Conservation (phyloP, 2,797 vertebrate genomes). For the Malacoctenus gilli region DNA sequence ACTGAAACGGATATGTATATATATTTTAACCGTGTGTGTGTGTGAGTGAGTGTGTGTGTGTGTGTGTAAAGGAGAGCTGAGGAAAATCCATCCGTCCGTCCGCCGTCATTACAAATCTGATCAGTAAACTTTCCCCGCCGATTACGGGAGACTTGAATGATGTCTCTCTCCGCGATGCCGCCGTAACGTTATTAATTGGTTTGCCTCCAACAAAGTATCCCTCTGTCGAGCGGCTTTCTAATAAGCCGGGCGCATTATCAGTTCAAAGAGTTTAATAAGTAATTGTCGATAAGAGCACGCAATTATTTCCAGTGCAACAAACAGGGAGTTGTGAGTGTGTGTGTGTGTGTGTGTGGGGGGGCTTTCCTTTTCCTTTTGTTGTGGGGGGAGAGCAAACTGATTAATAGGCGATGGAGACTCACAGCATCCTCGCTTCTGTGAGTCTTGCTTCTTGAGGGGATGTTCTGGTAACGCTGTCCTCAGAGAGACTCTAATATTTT, state of each 20-base stretch:
- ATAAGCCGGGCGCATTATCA: not conserved
- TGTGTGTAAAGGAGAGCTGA: not conserved
- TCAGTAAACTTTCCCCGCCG: not conserved
- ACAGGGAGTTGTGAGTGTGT: not conserved
- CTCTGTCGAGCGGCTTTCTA: not conserved
- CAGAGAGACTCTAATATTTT: no score
- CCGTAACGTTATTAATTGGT: not conserved
- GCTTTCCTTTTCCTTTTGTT: no score
- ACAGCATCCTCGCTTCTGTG: no score
- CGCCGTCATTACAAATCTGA: not conserved
- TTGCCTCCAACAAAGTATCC: not conserved
- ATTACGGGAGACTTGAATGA: not conserved
- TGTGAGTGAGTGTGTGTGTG: no score
- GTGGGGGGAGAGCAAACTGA: no score
- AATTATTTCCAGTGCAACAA: not conserved
- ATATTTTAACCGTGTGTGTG: slow-evolving; percentile 15
- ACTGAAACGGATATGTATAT: slow-evolving; percentile 25
- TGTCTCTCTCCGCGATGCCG: slow-evolving; percentile 1
- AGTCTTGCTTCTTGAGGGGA: no score
- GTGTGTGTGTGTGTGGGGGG: not conserved
- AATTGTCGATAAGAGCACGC: not conserved
- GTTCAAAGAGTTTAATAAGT: not conserved
- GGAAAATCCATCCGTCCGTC: slow-evolving; percentile 5
- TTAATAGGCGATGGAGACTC: no score
- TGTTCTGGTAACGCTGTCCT: no score